Base-by-base conservation (phyloP, 2,797 vertebrate species). In the Orestias chungarensis region DNA sequence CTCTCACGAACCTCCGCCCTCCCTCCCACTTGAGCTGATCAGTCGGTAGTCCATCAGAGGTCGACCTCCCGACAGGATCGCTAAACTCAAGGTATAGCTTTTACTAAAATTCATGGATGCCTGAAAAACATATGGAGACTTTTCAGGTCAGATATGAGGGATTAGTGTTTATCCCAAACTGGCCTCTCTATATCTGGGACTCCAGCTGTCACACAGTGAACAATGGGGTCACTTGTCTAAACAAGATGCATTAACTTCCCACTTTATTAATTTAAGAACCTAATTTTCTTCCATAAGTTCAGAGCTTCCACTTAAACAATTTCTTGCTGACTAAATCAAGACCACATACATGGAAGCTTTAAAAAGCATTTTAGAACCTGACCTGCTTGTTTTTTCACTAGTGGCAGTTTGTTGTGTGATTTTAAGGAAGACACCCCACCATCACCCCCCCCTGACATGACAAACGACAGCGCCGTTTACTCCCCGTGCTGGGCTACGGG, bases 171-270 rank as follows among this genome's bases (percentile, higher is more conserved):
- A 89, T 76, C 68, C 81, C 73, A 81, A 44, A 87, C 71, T 77
- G 75, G 75, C 54, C 20, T 55, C 83, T 86, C 70, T 82, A 80
- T 84, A 87, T 89, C 85, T 81, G 66, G 79, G 31, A 44, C 75
- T 84, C 86, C 92, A 93, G 93, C 91, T 91, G 90, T 91, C 86
- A 54, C 64, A 66, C 17, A 8, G 1, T 62, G 43, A 89, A 92
- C 85, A 94, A 91, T 83, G 69, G 79, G 83, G 78, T 83, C 83
- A 87, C 82, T 91, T 90, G 74, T 90, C 65, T 71, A 88, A 91
- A 91, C 69, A 82, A 81, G 25, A 74, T 86, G 86, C 76, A 86
- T 64, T n/a, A 5, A 64, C 40, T 64, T 64, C 59, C 35, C 20
- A 11, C 55, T 38, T 40, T 12, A 23, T 59, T 52, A 18, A 35